Conservation (phyloP, 2,888 invertebrate genomes). For the Eupithecia subumbrata region DNA sequence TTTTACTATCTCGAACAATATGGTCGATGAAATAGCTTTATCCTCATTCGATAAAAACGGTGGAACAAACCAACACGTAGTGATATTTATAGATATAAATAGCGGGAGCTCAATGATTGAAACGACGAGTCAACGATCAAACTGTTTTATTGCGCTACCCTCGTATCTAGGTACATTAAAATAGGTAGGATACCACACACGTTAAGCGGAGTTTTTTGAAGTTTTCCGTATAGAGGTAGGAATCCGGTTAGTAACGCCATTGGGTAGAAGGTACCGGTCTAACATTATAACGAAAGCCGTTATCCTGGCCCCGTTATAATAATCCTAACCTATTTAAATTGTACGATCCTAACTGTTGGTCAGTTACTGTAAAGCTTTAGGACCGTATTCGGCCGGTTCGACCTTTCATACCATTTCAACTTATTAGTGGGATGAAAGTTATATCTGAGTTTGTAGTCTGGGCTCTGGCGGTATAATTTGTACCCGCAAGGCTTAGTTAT, state of each 20-base stretch:
- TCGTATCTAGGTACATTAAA: no score
- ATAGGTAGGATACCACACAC: no score
- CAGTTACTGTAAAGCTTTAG: slow-evolving; percentile 1
- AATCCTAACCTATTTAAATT: background rate
- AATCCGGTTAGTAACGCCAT: background rate
- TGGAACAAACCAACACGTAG: background rate
- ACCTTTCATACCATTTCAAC: background rate
- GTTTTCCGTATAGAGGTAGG: background rate
- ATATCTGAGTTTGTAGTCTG: slow-evolving; percentile 2
- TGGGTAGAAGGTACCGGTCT: background rate
- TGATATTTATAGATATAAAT: no score
- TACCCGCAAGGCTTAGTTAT: background rate
- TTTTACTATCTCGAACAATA: background rate
- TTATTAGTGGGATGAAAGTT: background rate
- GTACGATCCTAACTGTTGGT: background rate
- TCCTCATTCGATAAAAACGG: background rate
- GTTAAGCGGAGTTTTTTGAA: background rate
- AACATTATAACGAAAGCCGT: background rate
- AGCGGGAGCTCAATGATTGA: no score
- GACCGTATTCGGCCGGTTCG: background rate
- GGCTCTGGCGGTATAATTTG: background rate
- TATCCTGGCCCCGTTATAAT: background rate
- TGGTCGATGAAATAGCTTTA: background rate
- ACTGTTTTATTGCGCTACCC: no score
- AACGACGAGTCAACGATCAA: no score